These are phyloP conservation scores for Aphelenchoides besseyi DNA, from an alignment of 1,140 invertebrate species.

Conservation along the genomic window DNA sequence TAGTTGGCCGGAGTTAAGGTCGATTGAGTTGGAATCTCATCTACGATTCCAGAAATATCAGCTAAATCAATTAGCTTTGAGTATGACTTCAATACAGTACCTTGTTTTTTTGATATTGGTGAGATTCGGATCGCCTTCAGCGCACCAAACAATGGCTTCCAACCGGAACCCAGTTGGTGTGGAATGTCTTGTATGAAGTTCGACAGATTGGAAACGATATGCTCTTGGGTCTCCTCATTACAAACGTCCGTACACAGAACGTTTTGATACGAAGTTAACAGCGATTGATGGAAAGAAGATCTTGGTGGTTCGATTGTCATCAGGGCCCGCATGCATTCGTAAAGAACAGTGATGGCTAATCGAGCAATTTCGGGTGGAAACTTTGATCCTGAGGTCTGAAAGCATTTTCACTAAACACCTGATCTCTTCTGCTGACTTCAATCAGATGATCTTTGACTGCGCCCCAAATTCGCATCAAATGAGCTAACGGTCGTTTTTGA, in stretches of 20 bases:
- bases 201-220: conserved; percentile 25
- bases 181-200: conserved; percentile 25
- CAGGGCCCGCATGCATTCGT: conserved; percentile 25
- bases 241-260: conserved; percentile 30
- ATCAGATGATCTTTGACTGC: conserved; percentile 29
- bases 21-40: neutral
- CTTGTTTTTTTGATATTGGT: conserved; percentile 4
- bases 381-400: conserved; percentile 28
- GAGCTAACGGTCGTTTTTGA: conserved; percentile 13
- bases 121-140: conserved; percentile 29
- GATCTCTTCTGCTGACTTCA: conserved; percentile 17
- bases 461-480: conserved; percentile 26
- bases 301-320: conserved; percentile 20
- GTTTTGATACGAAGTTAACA: conserved; percentile 26
- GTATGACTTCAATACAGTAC: neutral
- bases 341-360: conserved; percentile 12
- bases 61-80: neutral
- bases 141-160: conserved; percentile 37
- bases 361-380: conserved; percentile 28
- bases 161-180: conserved; percentile 22
- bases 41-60: neutral
- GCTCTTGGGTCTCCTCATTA: conserved; percentile 37
- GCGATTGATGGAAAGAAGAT: conserved; percentile 26
- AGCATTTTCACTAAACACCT: neutral
- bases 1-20: conserved; percentile 20